A percentile compares a stretch with the other conserved stretches of the same genome.
These are phyloP conservation scores for Nezara viridula DNA, from an alignment of 2,888 invertebrate species.

Conservation along the genomic window DNA sequence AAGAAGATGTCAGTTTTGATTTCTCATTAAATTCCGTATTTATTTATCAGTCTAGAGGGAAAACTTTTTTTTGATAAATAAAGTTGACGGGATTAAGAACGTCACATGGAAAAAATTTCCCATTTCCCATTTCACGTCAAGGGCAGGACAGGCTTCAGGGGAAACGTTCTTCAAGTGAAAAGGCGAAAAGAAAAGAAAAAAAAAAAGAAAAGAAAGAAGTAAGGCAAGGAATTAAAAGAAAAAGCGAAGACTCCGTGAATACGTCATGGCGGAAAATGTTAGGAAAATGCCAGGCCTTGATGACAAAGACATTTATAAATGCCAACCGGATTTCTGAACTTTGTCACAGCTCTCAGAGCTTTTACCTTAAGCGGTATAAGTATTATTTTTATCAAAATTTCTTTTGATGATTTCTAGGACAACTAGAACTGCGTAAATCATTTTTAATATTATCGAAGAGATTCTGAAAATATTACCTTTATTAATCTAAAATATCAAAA, in stretches of 20 bases:
- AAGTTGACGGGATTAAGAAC: slow-evolving; percentile 27
- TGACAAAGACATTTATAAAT: slow-evolving; percentile 58
- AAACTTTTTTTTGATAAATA: slow-evolving; percentile 5
- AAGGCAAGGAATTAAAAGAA: slow-evolving; percentile 11
- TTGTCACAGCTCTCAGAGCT: neutral
- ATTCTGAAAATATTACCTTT: too few species aligned
- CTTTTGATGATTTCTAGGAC: too few species aligned
- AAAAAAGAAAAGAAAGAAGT: neutral
- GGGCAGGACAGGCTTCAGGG: slow-evolving; percentile 22
- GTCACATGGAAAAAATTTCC: slow-evolving; percentile 20
- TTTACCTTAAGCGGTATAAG: neutral
- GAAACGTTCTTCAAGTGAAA: slow-evolving; percentile 7
- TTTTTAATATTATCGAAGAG: too few species aligned
- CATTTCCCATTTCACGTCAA: neutral
- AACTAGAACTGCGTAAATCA: too few species aligned
- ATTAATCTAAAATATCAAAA: neutral
- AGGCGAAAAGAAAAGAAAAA: neutral
- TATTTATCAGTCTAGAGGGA: slow-evolving; percentile 27
- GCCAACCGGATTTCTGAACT: slow-evolving; percentile 43
- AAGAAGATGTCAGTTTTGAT: neutral
- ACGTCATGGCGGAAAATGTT: slow-evolving; percentile 35
- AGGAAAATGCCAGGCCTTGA: slow-evolving; percentile 58
- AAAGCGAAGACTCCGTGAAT: slow-evolving; percentile 32
- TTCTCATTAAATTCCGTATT: slow-evolving; percentile 15
- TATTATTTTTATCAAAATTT: neutral